Base-by-base conservation (phyloP, 2,797 vertebrate genomes). In the Aplochiton taeniatus region DNA sequence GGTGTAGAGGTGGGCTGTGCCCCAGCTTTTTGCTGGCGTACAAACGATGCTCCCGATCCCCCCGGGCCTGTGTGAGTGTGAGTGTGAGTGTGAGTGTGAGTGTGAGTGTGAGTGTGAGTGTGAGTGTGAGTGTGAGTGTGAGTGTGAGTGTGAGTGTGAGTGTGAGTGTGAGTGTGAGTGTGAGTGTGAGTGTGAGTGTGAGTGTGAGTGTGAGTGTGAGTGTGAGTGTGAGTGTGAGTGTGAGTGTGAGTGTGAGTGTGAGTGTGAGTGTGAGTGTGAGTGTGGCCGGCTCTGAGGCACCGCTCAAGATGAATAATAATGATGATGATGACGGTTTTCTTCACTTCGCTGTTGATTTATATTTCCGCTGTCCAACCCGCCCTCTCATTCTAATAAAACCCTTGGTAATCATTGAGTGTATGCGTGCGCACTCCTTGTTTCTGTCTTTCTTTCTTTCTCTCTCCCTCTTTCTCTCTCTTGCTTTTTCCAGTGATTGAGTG, bases 281-380 rank as follows among this genome's bases (percentile, higher is more conserved):
- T 58, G 49, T 52, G 53, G 64, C 57, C 17, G 31, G 48, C 45
- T 74, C 61, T 74, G 63, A 74, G 62, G 50, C 50, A 41, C 52
- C 19, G 56, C 62, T 75, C 56, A 53, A 80, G 76, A 79, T 74
- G 66, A 76, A 79, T 48, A 58, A 58, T 63, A 44, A 44, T 48
- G 31, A 54, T 58, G 50, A 54, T 65, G 65, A 55, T 45, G 55
- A 58, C 41, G 20, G 31, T 58, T 65, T 66, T 71, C 59, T 43
- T 45, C 52, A 64, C 46, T 68, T 63, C 51, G 59, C 18, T 45
- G 46, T 51, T 74, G 62, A 75, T 75, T 78, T 75, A 69, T 68
- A 58, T 56, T 61, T 60, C 55, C 11, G 52, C 47, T 48, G 47
- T 31, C 47, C 51, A 41, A 54, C 61, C 56, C 31, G 17, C 61